Evolutionary conservation across 53 echinoderm and acorn worm genomes (phyloP), one percentile per base, ranked within the genome.

Genomic region (Echinarachnius parma): DNA sequence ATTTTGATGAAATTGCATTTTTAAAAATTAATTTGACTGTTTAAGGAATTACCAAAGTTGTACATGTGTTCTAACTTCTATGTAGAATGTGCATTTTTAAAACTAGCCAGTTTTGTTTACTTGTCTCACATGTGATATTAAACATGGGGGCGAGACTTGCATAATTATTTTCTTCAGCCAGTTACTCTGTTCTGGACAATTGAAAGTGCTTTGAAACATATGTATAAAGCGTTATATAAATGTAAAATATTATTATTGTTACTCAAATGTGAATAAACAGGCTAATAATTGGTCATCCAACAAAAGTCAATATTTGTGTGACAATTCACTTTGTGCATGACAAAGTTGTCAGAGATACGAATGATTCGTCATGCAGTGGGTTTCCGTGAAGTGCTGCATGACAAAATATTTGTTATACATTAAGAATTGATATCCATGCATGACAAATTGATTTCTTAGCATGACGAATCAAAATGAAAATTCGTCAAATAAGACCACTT

Each of bases 31-130:
- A 20, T 61, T 33, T 61, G 61, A 61, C 61, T 32, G 61, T 50
- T 50, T 50, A 19, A 61, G 61, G 61, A 61, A 61, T 61, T 61
- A 61, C 61, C 61, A 61, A 61, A 61, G 34, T 32, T 61, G 31
- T 3, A 61, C n/a, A 61, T 61, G 7, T 61, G 33, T 34, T 61
- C 34, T 30, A 56, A 26, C 57, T 25, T 56, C 42, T 39, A 39
- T 39, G 42, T 39, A 50, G 52, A 50, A 50, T 50, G 20, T 50
- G 52, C 52, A 50, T 50, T 50, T 50, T 50, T 19, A 50, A 50
- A 50, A 50, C 52, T 19, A 50, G 52, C 52, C 52, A 50, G 4
- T 16, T 50, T 4, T n/a, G n/a, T n/a, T n/a, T n/a, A n/a, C 4
- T 50, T 50, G 20, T 39, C 42, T n/a, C n/a, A 9, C 42, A 39